phyloP scores from a whole-genome alignment of 2,113 vertebrate genomes.

The Donacobius atricapilla region DNA sequence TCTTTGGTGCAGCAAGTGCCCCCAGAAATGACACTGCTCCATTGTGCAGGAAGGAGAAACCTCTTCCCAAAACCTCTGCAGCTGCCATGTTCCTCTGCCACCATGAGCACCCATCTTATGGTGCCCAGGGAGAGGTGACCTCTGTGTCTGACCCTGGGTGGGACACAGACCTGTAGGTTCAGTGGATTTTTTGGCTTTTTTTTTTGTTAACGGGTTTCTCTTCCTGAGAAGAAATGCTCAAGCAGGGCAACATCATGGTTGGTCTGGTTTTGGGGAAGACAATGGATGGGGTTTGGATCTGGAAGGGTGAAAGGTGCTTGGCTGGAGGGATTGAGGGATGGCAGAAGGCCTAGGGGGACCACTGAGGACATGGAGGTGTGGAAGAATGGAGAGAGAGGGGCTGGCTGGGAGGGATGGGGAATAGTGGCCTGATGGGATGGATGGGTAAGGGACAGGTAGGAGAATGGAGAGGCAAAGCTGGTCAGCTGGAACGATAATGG shows the following conservation, averaged over 20 bases:
- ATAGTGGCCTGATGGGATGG: neutral
- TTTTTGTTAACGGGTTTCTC: neutral
- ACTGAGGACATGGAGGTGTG: neutral
- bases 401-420: neutral
- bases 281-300: neutral
- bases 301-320: neutral
- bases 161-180: neutral
- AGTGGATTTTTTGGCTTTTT: neutral
- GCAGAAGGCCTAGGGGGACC: neutral
- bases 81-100: neutral
- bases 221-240: neutral
- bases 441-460: neutral
- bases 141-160: neutral
- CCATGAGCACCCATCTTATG: rapidly evolving
- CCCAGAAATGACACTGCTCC: neutral
- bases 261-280: neutral
- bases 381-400: neutral
- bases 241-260: neutral
- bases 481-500: neutral
- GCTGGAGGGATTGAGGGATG: neutral
- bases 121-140: neutral
- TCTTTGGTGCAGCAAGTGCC: neutral
- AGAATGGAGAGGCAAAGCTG: neutral
- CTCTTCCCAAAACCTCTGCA: neutral
- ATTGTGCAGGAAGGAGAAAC: neutral